A percentile compares a stretch with the other conserved stretches of the same genome.
Conservation (phyloP, 92 coral and sea anemone species). For the Parazoanthus atlanticus region DNA sequence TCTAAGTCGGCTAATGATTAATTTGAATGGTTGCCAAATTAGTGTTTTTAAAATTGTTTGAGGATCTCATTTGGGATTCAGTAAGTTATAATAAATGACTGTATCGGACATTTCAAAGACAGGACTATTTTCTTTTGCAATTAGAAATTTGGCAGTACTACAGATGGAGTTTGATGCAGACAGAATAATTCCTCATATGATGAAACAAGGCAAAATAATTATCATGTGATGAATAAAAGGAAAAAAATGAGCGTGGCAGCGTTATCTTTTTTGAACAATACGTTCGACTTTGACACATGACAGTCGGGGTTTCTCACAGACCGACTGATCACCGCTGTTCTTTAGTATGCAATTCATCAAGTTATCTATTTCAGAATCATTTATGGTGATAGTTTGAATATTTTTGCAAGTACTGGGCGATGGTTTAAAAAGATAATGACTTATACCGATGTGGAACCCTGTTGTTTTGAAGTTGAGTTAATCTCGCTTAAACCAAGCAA, state of each 20-base stretch:
- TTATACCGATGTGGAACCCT: not conserved
- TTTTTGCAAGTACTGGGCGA: not conserved
- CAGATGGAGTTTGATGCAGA: not conserved
- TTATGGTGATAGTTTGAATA: not conserved
- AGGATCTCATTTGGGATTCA: not conserved
- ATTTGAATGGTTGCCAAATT: not conserved
- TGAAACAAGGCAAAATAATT: not conserved
- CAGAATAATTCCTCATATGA: not conserved
- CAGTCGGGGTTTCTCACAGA: not conserved
- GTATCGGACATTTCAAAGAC: not conserved
- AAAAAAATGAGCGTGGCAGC: too few species aligned
- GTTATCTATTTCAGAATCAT: not conserved
- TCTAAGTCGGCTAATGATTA: too few species aligned
- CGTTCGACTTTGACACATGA: not conserved
- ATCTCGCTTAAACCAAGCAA: not conserved
- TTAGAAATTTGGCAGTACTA: not conserved
- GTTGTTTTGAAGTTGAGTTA: not conserved
- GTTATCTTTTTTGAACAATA: not conserved
- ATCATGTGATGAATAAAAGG: not conserved
- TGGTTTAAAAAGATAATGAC: not conserved
- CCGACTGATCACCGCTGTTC: not conserved
- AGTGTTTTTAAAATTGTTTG: not conserved
- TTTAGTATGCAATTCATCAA: not conserved
- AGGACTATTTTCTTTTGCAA: not conserved
- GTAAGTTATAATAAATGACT: not conserved